Conservation (phyloP, 2,797 vertebrate species). For the Halcyon badia region DNA sequence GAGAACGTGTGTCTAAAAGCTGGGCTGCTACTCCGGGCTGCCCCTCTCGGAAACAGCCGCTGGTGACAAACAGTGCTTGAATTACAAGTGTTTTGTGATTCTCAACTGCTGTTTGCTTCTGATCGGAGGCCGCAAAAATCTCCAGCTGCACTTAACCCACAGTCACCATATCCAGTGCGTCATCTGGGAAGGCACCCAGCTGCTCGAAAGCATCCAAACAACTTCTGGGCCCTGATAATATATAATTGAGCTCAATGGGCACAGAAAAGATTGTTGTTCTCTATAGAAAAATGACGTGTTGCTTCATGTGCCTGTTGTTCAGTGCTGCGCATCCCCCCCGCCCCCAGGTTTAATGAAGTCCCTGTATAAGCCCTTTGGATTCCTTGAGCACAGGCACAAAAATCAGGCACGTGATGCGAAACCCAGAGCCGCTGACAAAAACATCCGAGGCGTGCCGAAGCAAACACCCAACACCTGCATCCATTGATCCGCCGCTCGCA, state of each 20-base stretch:
- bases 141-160: constrained; percentile 56
- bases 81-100: constrained; percentile 39
- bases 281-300: background rate
- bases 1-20: background rate
- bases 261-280: constrained; percentile 19
- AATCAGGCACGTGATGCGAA: background rate
- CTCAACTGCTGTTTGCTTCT: constrained; percentile 15
- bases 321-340: rapidly evolving
- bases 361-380: background rate
- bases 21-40: background rate
- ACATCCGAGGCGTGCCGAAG: background rate
- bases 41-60: background rate
- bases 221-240: constrained; percentile 37
- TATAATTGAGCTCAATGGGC: constrained; percentile 34
- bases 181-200: constrained; percentile 49
- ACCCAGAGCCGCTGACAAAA: background rate
- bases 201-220: constrained; percentile 45
- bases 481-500: background rate
- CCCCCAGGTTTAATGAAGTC: background rate
- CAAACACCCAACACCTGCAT: constrained; percentile 35
- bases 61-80: constrained; percentile 32
- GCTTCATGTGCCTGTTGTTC: background rate
- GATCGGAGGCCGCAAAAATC: constrained; percentile 36
- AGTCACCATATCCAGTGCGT: constrained; percentile 19
- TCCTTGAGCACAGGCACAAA: background rate